A percentile compares a stretch with the other conserved stretches of the same genome.
phyloP scores from a whole-genome alignment of 1,140 invertebrate species.

The Ectropis grisescens region DNA sequence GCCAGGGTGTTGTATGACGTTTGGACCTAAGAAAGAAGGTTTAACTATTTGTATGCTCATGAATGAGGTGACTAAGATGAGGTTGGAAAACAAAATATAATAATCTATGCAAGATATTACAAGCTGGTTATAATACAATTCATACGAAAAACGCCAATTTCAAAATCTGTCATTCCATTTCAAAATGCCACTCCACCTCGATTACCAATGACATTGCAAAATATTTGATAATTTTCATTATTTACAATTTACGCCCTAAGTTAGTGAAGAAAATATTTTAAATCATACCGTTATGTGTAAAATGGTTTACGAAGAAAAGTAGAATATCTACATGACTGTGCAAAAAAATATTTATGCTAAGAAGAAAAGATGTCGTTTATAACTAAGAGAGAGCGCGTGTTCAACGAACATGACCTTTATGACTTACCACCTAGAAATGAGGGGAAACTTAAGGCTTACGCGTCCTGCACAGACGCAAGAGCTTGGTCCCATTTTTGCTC shows the following conservation, averaged over 20 bases:
- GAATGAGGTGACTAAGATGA: too few species aligned
- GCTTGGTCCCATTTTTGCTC: conserved; percentile 59
- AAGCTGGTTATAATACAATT: too few species aligned
- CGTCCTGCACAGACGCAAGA: conserved; percentile 57
- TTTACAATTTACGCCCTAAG: conserved; percentile 36
- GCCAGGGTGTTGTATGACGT: too few species aligned
- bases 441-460: conserved; percentile 54
- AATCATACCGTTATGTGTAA: conserved; percentile 31
- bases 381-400: conserved; percentile 57
- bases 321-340: conserved; percentile 25
- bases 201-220: conserved; percentile 48
- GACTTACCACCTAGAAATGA: conserved; percentile 53
- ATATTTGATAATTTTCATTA: conserved; percentile 47
- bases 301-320: conserved; percentile 39
- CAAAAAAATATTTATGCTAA: conserved; percentile 29
- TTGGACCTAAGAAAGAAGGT: too few species aligned
- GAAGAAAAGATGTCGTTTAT: conserved; percentile 50
- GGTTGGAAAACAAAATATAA: too few species aligned
- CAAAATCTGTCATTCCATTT: conserved; percentile 29
- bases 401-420: conserved; percentile 46
- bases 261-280: conserved; percentile 24
- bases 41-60: too few species aligned
- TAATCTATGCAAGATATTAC: too few species aligned
- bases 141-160: too few species aligned
- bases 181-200: conserved; percentile 32